Evolutionary conservation across 2,797 vertebrate species (phyloP), one percentile per base, ranked within the genome.

Genomic region (Phylloscopus collybita): DNA sequence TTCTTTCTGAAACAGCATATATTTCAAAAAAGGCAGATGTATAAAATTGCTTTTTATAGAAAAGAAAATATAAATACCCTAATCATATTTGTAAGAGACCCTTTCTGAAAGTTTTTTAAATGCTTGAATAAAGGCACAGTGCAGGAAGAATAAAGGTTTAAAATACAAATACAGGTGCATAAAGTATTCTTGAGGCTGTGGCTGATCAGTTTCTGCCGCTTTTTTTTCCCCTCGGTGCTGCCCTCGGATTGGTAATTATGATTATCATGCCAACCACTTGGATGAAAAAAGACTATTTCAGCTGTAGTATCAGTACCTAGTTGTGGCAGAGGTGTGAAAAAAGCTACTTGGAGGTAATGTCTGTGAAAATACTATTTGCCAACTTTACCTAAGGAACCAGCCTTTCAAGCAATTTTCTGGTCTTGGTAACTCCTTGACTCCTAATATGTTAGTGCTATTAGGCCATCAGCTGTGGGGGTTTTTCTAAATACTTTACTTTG

Each of bases 401-500:
- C 80, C 76, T 59, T 60, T 94, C 40, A 80, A 80, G 49, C 40
- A 92, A 2, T 65, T 93, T 64, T 59, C 70, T 83, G 44, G 72
- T 88, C 51, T 80, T 83, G 47, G 6, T 91, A 95, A 82, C 60
- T 73, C 87, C 36, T 83, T 27, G 78, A 67, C 64, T 93, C 38
- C 83, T 50, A 84, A 57, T 95, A 92, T 86, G 81, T 87, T 73
- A 91, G 86, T 91, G 80, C 47, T 83, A 6, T 70, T 85, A 95
- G 96, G 59, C 85, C 59, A 36, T 95, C 80, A 93, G n/a, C 86
- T 87, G 60, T 95, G 45, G 67, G 80, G 9, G 16, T 76, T 78
- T 79, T 73, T 84, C 36, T 0, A 1, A 79, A 79, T 87, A 96
- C n/a, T 91, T 96, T 80, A 95, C 97, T 97, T 97, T 98, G 95